Evolutionary conservation across 2,113 vertebrate genomes (phyloP).

Genomic region (Cervus canadensis): DNA sequence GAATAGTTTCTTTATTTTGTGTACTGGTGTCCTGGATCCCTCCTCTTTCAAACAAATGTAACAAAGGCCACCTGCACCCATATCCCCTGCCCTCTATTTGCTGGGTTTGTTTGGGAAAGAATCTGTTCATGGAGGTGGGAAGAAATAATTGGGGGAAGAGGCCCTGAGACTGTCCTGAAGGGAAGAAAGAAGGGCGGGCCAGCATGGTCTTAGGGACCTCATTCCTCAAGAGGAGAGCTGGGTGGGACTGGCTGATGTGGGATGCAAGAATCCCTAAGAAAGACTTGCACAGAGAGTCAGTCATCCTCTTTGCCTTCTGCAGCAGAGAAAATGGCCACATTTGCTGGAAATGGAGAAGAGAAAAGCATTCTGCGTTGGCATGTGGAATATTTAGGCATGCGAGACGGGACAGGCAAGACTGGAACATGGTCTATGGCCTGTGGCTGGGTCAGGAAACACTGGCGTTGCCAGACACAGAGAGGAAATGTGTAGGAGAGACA

Average conservation of each 20-base stretch:
- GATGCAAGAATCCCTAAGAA: not conserved
- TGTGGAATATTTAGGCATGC: not conserved
- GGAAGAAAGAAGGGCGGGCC: not conserved
- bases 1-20: not conserved
- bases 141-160: not conserved
- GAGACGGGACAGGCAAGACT: not conserved
- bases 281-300: not conserved
- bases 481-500: not conserved
- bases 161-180: not conserved
- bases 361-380: not conserved
- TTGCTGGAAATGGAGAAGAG: not conserved
- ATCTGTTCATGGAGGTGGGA: not conserved
- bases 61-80: not conserved
- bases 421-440: not conserved
- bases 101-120: not conserved
- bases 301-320: not conserved
- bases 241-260: not conserved
- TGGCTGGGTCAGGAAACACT: not conserved
- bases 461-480: not conserved
- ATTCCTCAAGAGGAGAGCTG: not conserved
- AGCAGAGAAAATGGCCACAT: not conserved
- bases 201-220: not conserved
- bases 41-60: not conserved
- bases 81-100: not conserved
- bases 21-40: not conserved